Conservation (phyloP, 2,888 invertebrate genomes). For the Pycnomerus fuliginosus region DNA sequence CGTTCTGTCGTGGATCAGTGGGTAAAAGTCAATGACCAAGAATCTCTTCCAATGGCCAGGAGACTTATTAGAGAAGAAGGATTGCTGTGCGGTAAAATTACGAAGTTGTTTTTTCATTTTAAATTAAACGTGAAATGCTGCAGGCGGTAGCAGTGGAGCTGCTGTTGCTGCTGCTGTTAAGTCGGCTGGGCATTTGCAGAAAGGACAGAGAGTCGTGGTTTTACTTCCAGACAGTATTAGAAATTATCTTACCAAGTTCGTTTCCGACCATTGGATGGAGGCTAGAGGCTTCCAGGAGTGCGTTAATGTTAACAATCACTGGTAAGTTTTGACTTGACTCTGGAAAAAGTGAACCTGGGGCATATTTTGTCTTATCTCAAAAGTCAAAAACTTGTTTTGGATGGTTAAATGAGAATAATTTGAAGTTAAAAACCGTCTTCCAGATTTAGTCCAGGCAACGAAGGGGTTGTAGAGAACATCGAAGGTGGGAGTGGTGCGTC, state of each 20-base stretch:
- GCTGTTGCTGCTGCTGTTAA: conserved; percentile 75
- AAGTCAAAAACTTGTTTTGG: too few relatives aligned
- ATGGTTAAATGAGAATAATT: too few relatives aligned
- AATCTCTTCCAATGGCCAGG: conserved; percentile 80
- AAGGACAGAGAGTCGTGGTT: conserved; percentile 85
- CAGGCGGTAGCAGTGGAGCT: conserved; percentile 90
- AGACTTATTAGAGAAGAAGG: conserved; percentile 91
- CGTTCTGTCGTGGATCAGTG: conserved; percentile 79
- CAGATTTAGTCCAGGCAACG: too few relatives aligned
- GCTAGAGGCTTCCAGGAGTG: conserved; percentile 62
- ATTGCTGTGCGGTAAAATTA: conserved; percentile 73
- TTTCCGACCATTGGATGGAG: conserved; percentile 94
- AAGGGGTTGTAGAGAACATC: too few relatives aligned
- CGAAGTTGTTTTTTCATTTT: not conserved
- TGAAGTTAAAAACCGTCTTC: too few relatives aligned
- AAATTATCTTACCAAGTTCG: conserved; percentile 98
- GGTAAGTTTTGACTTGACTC: too few relatives aligned
- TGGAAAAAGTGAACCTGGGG: too few relatives aligned
- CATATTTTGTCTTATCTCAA: too few relatives aligned
- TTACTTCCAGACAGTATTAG: conserved; percentile 92
- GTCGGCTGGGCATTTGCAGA: conserved; percentile 72
- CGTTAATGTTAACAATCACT: conserved; percentile 45
- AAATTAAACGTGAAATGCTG: too few relatives aligned
- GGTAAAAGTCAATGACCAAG: conserved; percentile 81
- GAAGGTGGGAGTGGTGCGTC: too few relatives aligned